Evolutionary conservation across 2,113 vertebrate species (phyloP).

Genomic region (Elachura formosa): DNA sequence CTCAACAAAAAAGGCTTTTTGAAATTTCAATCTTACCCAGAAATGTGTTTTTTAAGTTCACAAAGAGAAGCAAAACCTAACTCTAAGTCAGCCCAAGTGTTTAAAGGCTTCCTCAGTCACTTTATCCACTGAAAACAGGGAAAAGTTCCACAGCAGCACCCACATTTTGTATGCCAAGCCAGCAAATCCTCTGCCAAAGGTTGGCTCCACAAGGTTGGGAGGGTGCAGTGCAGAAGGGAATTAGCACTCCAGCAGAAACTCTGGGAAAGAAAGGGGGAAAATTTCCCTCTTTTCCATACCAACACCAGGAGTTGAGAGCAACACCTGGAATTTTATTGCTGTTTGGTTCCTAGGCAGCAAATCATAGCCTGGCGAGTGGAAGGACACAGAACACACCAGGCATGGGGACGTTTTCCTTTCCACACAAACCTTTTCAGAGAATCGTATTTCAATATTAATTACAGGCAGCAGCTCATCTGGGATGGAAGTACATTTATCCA

Average conservation of each 20-base stretch:
- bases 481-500: background rate
- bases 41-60: too few species aligned
- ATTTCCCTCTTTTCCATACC: background rate
- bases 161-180: background rate
- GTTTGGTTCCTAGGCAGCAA: background rate
- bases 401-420: background rate
- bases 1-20: background rate
- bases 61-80: rapidly evolving
- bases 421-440: background rate
- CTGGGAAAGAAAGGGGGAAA: background rate
- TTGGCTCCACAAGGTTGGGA: background rate
- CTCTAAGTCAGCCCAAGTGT: background rate
- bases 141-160: background rate
- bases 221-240: background rate
- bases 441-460: background rate
- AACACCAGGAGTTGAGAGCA: rapidly evolving
- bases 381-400: too few species aligned
- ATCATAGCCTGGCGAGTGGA: rapidly evolving
- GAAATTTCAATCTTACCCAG: too few species aligned
- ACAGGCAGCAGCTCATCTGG: background rate
- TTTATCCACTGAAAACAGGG: background rate
- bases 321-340: rapidly evolving
- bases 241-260: background rate
- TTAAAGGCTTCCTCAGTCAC: background rate
- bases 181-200: background rate